Evolutionary conservation across 1,140 invertebrate genomes (phyloP).

Genomic region (Drosophila insularis): DNA sequence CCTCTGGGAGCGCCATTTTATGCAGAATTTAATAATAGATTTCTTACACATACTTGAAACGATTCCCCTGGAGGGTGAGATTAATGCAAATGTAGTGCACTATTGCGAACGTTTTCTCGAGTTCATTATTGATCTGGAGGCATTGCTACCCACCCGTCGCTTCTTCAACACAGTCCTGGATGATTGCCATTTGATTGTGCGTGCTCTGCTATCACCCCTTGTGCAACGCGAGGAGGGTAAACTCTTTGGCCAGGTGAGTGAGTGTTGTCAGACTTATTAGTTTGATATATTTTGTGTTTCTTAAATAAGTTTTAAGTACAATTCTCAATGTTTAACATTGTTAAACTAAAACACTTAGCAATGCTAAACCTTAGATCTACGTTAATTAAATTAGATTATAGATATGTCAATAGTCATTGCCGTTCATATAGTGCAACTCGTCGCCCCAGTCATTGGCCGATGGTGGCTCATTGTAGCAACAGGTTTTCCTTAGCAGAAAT

Average conservation of each 20-base stretch:
- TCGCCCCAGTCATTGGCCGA: constrained; percentile 91
- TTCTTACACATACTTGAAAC: constrained; percentile 93
- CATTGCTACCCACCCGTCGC: constrained; percentile 95
- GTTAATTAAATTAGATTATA: constrained; percentile 28
- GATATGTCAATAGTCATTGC: constrained; percentile 85
- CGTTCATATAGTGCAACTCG: constrained; percentile 92
- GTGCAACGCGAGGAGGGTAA: constrained; percentile 91
- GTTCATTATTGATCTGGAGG: constrained; percentile 97
- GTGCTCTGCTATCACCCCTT: constrained; percentile 92
- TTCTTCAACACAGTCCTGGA: constrained; percentile 99
- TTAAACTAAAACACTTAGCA: constrained; percentile 72
- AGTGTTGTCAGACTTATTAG: constrained; percentile 62
- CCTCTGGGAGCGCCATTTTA: constrained; percentile 94
- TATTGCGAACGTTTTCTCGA: constrained; percentile 99
- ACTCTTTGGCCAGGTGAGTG: constrained; percentile 93
- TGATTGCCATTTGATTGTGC: constrained; percentile 96
- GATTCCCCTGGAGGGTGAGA: constrained; percentile 87
- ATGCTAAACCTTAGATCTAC: constrained; percentile 31
- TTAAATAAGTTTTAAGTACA: constrained; percentile 64
- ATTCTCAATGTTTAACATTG: constrained; percentile 76
- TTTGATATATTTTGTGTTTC: constrained; percentile 38
- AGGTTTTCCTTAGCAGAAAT: constrained; percentile 89
- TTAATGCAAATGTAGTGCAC: constrained; percentile 84
- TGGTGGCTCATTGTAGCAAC: constrained; percentile 87
- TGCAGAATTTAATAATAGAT: constrained; percentile 93